These are phyloP conservation scores for Dendrolimus houi DNA, from an alignment of 2,888 invertebrate genomes.

Conservation along the genomic window DNA sequence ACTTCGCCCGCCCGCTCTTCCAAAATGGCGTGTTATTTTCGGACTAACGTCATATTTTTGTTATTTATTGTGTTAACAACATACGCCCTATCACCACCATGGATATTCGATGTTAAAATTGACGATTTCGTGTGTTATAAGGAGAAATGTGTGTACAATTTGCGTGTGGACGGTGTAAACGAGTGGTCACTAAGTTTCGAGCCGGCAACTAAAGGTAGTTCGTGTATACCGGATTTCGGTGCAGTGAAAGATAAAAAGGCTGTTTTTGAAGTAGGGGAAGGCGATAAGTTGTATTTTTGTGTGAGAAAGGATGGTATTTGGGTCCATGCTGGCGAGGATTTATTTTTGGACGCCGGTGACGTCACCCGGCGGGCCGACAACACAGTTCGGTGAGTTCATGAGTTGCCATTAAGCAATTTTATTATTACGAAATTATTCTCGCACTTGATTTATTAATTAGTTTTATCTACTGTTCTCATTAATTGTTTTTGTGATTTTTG, in stretches of 20 bases:
- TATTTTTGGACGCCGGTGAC: constrained; percentile 65
- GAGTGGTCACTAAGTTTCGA: constrained; percentile 54
- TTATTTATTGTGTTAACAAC: constrained; percentile 60
- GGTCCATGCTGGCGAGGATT: constrained; percentile 50
- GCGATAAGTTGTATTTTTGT: constrained; percentile 51
- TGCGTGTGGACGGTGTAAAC: constrained; percentile 44
- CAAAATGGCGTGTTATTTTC: constrained; percentile 50
- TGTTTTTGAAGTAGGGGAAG: constrained; percentile 30
- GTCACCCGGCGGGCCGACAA: constrained; percentile 36
- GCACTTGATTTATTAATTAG: neutral
- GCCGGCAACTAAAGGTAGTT: constrained; percentile 32
- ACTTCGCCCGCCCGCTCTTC: constrained; percentile 15
- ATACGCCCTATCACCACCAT: constrained; percentile 49
- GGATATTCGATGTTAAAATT: constrained; percentile 58
- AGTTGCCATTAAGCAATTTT: constrained; percentile 20
- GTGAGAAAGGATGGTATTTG: constrained; percentile 45
- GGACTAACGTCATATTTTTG: constrained; percentile 65
- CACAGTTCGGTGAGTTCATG: constrained; percentile 42
- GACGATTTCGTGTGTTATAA: constrained; percentile 37
- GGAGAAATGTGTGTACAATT: constrained; percentile 45
- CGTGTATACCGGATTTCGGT: constrained; percentile 27
- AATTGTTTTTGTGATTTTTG: no score
- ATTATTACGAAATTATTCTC: constrained; percentile 2
- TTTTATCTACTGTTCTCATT: no score
- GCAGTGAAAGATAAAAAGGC: constrained; percentile 30